Evolutionary conservation across 2,113 vertebrate genomes (phyloP), one percentile per base, ranked within the genome.

Genomic region (Amphilophus citrinellus): DNA sequence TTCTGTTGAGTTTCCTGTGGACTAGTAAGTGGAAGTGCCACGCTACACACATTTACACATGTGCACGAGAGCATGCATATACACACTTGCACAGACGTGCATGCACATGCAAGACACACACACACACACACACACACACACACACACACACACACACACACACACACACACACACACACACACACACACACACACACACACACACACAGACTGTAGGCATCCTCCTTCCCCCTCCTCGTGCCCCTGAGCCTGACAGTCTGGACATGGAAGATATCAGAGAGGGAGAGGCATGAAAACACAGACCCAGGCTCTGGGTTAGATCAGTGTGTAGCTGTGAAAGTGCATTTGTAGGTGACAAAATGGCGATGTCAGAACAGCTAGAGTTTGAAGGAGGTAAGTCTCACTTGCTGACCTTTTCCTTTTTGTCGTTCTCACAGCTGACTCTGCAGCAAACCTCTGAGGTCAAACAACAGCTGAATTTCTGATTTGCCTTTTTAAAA

Each of bases 201-300:
- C 24, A 60, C 37, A 80, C 83, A 82, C 73, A 63, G 9, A 77
- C 80, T 84, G 80, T 66, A 89, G 85, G 84, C 88, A 87, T 75
- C 84, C 89, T 57, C 57, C 59, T 35, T 80, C 65, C 76, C 68
- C 88, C 85, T 75, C 75, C 89, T 86, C 24, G 83, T 93, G 91
- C 92, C 93, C 92, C 94, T 87, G 91, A 92, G 94, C 89, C 89
- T 88, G 79, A 84, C 84, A 90, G 94, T 93, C 95, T 96, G 95
- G 92, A 92, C 92, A 92, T 84, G 88, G 89, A 87, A 95, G 95
- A 95, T 96, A 96, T 95, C 89, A 88, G 61, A 88, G 61, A 73
- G 77, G 82, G 85, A 89, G 93, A 86, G 91, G 89, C 89, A 90
- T 90, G 87, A 92, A 86, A 87, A 95, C 89, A 80, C 59, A 84